These are phyloP conservation scores for Ceyx cyanopectus DNA, from an alignment of 2,113 vertebrate genomes.

Conservation along the genomic window DNA sequence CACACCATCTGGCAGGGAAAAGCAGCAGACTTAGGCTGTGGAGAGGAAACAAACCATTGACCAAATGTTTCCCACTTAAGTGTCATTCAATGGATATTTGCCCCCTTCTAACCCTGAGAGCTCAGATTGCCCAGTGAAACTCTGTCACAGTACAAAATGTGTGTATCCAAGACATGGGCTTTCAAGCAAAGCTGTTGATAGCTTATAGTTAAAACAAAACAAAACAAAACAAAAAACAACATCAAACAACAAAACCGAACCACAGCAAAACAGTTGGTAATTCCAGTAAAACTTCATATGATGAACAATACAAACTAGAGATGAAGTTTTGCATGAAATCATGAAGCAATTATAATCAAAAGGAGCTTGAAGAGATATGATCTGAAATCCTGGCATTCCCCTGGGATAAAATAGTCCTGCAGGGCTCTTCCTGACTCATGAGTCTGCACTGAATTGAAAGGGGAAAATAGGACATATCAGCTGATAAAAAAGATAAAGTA, in stretches of 20 bases:
- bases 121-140: background rate
- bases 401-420: conserved; percentile 37
- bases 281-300: background rate
- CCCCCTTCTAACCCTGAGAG: background rate
- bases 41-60: background rate
- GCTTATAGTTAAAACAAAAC: background rate
- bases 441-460: conserved; percentile 18
- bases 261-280: background rate
- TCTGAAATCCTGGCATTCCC: conserved; percentile 46
- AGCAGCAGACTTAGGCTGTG: background rate
- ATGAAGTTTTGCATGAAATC: conserved; percentile 32
- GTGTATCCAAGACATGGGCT: background rate
- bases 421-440: conserved; percentile 32
- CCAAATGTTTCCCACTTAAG: conserved; percentile 9
- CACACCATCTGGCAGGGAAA: conserved; percentile 37
- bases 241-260: background rate
- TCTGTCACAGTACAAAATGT: background rate
- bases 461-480: conserved; percentile 44
- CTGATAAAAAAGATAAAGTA: conserved; percentile 45
- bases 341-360: conserved; percentile 48
- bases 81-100: background rate
- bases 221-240: background rate
- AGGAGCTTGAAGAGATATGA: conserved; percentile 37
- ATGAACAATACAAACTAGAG: conserved; percentile 1
- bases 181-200: background rate